Conservation (phyloP, 2,797 vertebrate species). For the Amphiprion clarkii region DNA sequence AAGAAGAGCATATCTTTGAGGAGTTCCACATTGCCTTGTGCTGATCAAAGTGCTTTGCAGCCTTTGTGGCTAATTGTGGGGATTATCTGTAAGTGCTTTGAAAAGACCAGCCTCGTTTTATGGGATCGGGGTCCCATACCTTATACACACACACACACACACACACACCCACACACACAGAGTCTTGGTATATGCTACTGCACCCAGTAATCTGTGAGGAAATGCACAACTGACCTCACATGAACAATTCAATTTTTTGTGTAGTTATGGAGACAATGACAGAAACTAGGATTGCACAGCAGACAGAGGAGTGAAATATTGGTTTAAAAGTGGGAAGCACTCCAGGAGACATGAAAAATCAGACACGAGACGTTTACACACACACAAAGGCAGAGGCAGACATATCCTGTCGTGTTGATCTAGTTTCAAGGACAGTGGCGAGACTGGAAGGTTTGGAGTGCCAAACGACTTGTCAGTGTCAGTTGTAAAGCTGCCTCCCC, state of each 20-base stretch:
- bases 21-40: constrained; percentile 79
- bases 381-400: constrained; percentile 61
- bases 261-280: constrained; percentile 49
- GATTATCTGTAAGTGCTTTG: constrained; percentile 86
- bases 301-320: constrained; percentile 55
- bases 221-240: constrained; percentile 50
- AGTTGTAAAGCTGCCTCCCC: constrained; percentile 80
- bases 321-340: constrained; percentile 41
- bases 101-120: constrained; percentile 80
- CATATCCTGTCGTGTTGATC: constrained; percentile 78
- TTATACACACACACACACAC: constrained; percentile 18
- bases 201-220: constrained; percentile 37
- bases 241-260: constrained; percentile 47
- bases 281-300: constrained; percentile 35
- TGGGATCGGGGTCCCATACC: constrained; percentile 72
- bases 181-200: constrained; percentile 40
- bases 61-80: constrained; percentile 87
- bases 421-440: constrained; percentile 81
- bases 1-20: constrained; percentile 78
- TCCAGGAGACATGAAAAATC: constrained; percentile 67
- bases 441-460: constrained; percentile 70
- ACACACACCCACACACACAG: constrained; percentile 12
- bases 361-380: background rate
- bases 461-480: constrained; percentile 79
- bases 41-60: constrained; percentile 85